These are phyloP conservation scores for Anoplophora glabripennis DNA, from an alignment of 1,140 invertebrate species.

Conservation along the genomic window DNA sequence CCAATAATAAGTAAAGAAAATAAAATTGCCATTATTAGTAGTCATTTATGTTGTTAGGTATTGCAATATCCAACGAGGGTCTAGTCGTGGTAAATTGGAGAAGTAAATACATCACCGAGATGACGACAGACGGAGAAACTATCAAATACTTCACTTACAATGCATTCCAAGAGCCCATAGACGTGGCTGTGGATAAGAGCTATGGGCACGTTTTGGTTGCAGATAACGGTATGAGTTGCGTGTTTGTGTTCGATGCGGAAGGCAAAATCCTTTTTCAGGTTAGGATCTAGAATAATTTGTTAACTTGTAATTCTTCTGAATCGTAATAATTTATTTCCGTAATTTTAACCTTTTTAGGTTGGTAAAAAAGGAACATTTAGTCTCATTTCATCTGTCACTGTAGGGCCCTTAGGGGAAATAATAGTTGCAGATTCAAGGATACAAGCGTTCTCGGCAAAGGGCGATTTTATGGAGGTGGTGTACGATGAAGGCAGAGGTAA, in stretches of 20 bases:
- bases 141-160: slow-evolving; percentile 61
- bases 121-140: slow-evolving; percentile 58
- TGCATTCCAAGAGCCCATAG: slow-evolving; percentile 75
- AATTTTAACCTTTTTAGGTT: slow-evolving; percentile 56
- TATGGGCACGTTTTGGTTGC: slow-evolving; percentile 81
- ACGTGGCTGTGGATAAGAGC: slow-evolving; percentile 72
- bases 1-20: too few relatives aligned
- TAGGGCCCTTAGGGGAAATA: slow-evolving; percentile 73
- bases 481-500: slow-evolving; percentile 68
- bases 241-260: slow-evolving; percentile 79
- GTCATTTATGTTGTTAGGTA: slow-evolving; percentile 41
- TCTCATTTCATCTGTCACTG: slow-evolving; percentile 67
- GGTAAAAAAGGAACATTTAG: slow-evolving; percentile 67
- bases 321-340: background rate
- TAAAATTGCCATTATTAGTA: too few relatives aligned
- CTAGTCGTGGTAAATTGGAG: slow-evolving; percentile 89
- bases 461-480: slow-evolving; percentile 67
- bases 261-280: slow-evolving; percentile 70
- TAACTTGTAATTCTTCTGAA: background rate
- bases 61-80: slow-evolving; percentile 63
- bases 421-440: slow-evolving; percentile 79
- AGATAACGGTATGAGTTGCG: slow-evolving; percentile 77
- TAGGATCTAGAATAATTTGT: slow-evolving; percentile 8
- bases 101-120: slow-evolving; percentile 73
- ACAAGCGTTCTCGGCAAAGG: slow-evolving; percentile 76